Conservation (phyloP, 2,888 invertebrate genomes). For the Melipona bicolor region DNA sequence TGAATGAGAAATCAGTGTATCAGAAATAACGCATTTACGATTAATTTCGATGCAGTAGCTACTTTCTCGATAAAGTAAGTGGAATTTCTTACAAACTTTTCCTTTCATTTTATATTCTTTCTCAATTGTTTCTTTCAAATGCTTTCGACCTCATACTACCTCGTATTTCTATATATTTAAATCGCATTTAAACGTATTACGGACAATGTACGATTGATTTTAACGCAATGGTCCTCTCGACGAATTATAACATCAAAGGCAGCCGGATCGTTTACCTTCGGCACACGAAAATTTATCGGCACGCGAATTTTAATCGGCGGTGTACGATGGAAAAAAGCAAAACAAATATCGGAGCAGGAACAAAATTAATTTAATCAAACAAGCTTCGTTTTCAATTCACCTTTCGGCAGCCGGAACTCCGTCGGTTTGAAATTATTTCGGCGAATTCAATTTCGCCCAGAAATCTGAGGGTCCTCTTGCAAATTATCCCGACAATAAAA, state of each 20-base stretch:
- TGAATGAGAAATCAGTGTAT: no score
- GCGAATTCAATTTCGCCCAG: background rate
- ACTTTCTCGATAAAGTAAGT: background rate
- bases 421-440: background rate
- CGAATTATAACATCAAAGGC: background rate
- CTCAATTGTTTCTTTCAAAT: background rate
- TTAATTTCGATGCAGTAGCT: background rate
- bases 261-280: background rate
- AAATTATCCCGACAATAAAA: background rate
- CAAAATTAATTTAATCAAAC: slow-evolving; percentile 5
- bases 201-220: background rate
- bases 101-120: background rate
- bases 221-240: background rate
- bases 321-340: background rate
- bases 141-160: background rate
- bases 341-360: background rate
- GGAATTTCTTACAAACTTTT: background rate
- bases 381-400: slow-evolving; percentile 4
- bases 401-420: slow-evolving; percentile 1
- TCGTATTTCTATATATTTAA: background rate
- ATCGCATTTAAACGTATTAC: background rate
- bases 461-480: background rate
- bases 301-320: background rate
- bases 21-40: no score
- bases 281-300: background rate